These are phyloP conservation scores for Geotrypetes seraphini DNA, from an alignment of 2,797 vertebrate species.

Conservation along the genomic window DNA sequence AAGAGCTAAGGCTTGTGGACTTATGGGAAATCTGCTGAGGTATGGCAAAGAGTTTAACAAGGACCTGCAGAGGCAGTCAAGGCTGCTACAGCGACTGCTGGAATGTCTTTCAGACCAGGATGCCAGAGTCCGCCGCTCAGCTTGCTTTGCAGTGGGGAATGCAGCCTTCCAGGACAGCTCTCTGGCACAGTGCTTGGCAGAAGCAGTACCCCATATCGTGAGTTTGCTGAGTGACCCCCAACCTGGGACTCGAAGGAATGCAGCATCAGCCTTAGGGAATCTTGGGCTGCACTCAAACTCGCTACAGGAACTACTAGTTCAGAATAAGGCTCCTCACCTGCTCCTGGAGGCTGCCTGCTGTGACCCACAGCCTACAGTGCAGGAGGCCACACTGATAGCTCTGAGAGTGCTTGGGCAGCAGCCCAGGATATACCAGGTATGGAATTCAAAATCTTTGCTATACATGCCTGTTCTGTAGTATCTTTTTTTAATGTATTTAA, in stretches of 20 bases:
- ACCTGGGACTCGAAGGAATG: conserved; percentile 63
- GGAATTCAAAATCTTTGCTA: neutral
- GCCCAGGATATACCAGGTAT: conserved; percentile 63
- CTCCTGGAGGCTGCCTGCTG: conserved; percentile 64
- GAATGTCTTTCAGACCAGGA: conserved; percentile 37
- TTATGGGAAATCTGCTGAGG: conserved; percentile 62
- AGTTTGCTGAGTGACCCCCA: conserved; percentile 58
- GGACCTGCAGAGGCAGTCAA: conserved; percentile 13
- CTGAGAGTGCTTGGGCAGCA: conserved; percentile 59
- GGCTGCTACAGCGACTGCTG: conserved; percentile 35
- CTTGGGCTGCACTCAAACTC: conserved; percentile 29
- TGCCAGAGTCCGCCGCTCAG: conserved; percentile 33
- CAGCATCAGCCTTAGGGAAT: conserved; percentile 69
- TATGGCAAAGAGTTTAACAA: conserved; percentile 17
- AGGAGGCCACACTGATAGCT: conserved; percentile 63
- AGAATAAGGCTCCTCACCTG: conserved; percentile 39
- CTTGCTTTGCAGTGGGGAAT: conserved; percentile 53
- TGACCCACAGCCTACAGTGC: conserved; percentile 67
- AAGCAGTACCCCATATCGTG: conserved; percentile 37
- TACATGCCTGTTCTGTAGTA: no score
- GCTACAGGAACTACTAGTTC: conserved; percentile 37
- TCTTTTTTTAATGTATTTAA: no score
- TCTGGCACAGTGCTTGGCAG: conserved; percentile 1
- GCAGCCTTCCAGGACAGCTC: conserved; percentile 32
- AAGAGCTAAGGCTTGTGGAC: conserved; percentile 62